phyloP scores from a whole-genome alignment of 1,140 invertebrate species.

The Drosophila triauraria region DNA sequence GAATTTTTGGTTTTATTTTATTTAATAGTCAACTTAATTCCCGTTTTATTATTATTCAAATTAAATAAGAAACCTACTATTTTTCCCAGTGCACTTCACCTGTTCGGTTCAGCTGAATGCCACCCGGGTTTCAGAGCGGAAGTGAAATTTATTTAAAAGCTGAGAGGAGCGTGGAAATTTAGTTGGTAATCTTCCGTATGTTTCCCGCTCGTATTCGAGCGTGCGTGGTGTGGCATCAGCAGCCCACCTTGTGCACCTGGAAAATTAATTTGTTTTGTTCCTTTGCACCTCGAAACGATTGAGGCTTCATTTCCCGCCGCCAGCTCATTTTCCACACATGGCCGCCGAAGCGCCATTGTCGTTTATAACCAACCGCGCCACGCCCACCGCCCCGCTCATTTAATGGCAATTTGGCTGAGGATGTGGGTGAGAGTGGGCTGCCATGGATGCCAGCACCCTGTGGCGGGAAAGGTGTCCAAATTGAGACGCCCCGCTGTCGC shows the following conservation, averaged over 20 bases:
- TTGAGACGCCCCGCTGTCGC: constrained; percentile 71
- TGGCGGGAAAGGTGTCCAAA: constrained; percentile 72
- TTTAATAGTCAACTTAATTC: background rate
- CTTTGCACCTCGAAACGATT: constrained; percentile 73
- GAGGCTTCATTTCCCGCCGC: constrained; percentile 59
- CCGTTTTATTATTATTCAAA: no score
- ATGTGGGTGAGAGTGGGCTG: constrained; percentile 4
- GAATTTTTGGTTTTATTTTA: no score
- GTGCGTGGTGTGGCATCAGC: constrained; percentile 4
- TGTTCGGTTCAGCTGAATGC: constrained; percentile 8
- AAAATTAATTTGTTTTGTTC: constrained; percentile 82
- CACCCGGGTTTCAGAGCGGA: constrained; percentile 3
- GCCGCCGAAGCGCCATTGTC: constrained; percentile 68
- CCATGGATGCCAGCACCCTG: background rate
- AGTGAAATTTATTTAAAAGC: constrained; percentile 46
- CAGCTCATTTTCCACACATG: constrained; percentile 63
- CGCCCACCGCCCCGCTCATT: constrained; percentile 36
- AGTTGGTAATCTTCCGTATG: constrained; percentile 43
- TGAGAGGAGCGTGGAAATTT: constrained; percentile 26
- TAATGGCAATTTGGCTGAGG: constrained; percentile 69
- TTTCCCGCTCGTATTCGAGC: constrained; percentile 16
- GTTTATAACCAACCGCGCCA: constrained; percentile 60
- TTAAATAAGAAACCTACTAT: background rate
- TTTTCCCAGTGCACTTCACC: constrained; percentile 6
- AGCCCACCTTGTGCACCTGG: constrained; percentile 32